Conservation (phyloP, 2,113 vertebrate species). For the Lycocorax pyrrhopterus region DNA sequence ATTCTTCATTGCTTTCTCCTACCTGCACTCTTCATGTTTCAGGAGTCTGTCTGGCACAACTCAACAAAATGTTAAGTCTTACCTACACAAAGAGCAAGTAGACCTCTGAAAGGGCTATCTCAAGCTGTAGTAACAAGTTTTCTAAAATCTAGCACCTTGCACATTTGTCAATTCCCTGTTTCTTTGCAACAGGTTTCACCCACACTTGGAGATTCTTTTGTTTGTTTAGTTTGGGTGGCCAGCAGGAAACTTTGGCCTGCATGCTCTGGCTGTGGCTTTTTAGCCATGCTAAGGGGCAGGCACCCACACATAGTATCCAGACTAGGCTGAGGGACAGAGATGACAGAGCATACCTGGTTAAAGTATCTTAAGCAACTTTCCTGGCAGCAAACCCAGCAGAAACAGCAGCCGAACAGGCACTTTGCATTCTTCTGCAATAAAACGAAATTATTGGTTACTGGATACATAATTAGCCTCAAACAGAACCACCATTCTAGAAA, state of each 20-base stretch:
- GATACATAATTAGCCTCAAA: background rate
- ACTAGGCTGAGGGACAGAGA: background rate
- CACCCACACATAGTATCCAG: background rate
- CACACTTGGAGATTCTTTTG: background rate
- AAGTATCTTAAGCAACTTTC: constrained; percentile 57
- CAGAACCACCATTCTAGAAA: background rate
- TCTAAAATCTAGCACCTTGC: background rate
- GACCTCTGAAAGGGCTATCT: background rate
- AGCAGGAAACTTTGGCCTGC: background rate
- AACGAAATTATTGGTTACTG: background rate
- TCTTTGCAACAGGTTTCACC: background rate
- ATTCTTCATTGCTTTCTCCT: background rate
- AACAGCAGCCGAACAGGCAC: constrained; percentile 49
- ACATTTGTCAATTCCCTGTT: background rate
- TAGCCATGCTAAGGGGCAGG: background rate
- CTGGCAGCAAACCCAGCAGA: constrained; percentile 61
- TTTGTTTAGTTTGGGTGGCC: background rate
- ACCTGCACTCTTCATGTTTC: background rate
- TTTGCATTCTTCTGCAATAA: constrained; percentile 51
- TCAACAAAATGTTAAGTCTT: background rate
- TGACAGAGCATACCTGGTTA: constrained; percentile 72
- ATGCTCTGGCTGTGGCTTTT: background rate
- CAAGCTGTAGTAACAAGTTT: background rate
- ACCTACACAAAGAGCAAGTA: background rate
- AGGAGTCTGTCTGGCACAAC: background rate